These are phyloP conservation scores for Rhinatrema bivittatum DNA, from an alignment of 2,797 vertebrate genomes.

Conservation along the genomic window DNA sequence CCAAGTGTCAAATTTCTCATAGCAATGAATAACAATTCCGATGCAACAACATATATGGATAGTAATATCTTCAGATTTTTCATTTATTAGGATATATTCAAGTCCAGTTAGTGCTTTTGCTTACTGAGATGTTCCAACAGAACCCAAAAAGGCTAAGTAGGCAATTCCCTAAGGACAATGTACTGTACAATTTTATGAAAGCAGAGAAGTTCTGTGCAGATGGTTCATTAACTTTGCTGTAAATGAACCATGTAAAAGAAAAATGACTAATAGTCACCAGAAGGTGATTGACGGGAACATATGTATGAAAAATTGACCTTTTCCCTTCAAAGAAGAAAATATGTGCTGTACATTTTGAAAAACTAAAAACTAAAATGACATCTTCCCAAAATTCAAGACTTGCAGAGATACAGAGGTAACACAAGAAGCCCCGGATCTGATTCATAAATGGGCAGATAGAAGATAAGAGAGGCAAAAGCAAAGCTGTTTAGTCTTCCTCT, in stretches of 20 bases:
- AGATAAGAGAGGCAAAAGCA: too few relatives aligned
- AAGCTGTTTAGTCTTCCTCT: too few relatives aligned
- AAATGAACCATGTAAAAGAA: conserved; percentile 4
- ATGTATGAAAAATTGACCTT: accelerated
- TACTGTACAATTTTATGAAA: not conserved
- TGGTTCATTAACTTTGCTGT: conserved; percentile 8
- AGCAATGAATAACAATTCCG: accelerated
- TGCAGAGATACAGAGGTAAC: too few relatives aligned
- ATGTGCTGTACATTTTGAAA: accelerated
- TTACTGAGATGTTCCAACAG: not conserved
- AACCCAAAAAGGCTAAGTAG: conserved; percentile 14
- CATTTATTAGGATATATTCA: not conserved
- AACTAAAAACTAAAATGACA: too few relatives aligned
- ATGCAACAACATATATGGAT: not conserved
- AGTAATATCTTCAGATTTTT: not conserved
- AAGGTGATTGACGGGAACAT: not conserved
- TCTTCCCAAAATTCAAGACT: too few relatives aligned
- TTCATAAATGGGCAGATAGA: too few relatives aligned
- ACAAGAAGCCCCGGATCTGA: too few relatives aligned
- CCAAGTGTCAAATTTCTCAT: not conserved
- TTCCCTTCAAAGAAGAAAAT: not conserved
- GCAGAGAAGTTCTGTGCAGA: conserved; percentile 4
- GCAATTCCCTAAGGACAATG: conserved; percentile 2
- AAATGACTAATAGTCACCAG: conserved; percentile 1
- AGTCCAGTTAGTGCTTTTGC: not conserved